Percentiles rank a stretch among this genome's conserved stretches.
phyloP scores from a whole-genome alignment of 2,888 invertebrate genomes.

The Chymomyza amoena region DNA sequence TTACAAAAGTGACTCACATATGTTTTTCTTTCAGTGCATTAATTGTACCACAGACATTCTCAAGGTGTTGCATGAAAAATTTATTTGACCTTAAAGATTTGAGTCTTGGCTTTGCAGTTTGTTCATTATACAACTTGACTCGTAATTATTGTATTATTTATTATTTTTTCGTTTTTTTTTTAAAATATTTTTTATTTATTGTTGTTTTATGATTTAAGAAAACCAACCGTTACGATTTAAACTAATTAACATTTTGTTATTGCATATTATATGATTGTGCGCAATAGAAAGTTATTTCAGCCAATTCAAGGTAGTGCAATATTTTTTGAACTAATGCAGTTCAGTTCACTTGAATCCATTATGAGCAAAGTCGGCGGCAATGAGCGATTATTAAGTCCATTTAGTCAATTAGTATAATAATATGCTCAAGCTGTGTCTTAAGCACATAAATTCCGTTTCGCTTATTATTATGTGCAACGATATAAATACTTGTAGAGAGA shows the following conservation, averaged over 20 bases:
- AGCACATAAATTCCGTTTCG: not conserved
- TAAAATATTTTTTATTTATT: constrained; percentile 35
- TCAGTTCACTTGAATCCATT: not conserved
- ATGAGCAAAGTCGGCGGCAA: not conserved
- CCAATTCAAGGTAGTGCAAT: not conserved
- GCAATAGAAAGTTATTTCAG: not conserved
- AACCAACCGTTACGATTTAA: not conserved
- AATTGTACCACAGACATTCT: constrained; percentile 26
- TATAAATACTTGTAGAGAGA: not conserved
- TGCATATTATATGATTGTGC: not conserved
- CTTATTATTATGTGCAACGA: not conserved
- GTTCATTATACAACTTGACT: not conserved
- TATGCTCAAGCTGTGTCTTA: not conserved
- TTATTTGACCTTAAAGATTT: constrained; percentile 54
- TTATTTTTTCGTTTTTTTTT: not conserved
- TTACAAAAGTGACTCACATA: too few relatives aligned
- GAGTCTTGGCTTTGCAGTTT: constrained; percentile 17
- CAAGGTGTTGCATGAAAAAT: constrained; percentile 68
- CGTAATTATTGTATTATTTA: not conserved
- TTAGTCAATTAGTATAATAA: not conserved
- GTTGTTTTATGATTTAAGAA: constrained; percentile 41
- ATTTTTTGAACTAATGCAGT: not conserved
- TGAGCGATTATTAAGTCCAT: not conserved
- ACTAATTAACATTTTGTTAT: not conserved
- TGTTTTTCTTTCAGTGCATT: not conserved